Evolutionary conservation across 1,140 invertebrate species (phyloP), one percentile per base, ranked within the genome.

Genomic region (Plectrocnemia conspersa): DNA sequence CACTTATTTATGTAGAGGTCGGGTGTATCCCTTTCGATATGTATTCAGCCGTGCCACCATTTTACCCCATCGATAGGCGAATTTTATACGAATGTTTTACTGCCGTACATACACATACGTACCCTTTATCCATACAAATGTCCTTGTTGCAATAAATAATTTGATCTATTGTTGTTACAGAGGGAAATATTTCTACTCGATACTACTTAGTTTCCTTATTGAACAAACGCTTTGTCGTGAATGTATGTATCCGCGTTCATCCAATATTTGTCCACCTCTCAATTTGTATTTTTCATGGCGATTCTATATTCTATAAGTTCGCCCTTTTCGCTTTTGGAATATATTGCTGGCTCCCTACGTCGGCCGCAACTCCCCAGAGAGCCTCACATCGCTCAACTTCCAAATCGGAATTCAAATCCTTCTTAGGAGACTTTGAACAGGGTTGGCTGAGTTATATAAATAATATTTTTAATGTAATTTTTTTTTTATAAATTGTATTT

Each of bases 361-460:
- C 23, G 45, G 52, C 60, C 60, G 46, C 60, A 62, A 62, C n/a
- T 58, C 60, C 56, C 60, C 3, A 36, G 60, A 25, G 60, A 52
- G 48, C 40, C 47, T 44, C 48, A 44, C 55, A 62, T 62, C 60
- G 60, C 50, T 62, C 60, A 62, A 62, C 56, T 58, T 62, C 60
- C 52, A 56, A 58, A 62, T 62, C 56, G 60, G 60, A 62, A 62
- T 62, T 62, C 60, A 62, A 62, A 62, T 61, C 59, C 59, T 56
- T 41, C 57, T 33, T 13, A 9, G 47, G 22, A 38, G 25, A 22
- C 22, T 32, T 18, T 16, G 6, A 15, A 5, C 13, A 50, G 47
- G 47, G 47, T 15, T 50, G 33, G 2, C 44, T 24, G 11, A 13
- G 27, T 32, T 15, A 47, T 47, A 6, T 32, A 16, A 47, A 47